These are phyloP conservation scores for Nematolebias whitei DNA, from an alignment of 2,113 vertebrate genomes.

Conservation along the genomic window DNA sequence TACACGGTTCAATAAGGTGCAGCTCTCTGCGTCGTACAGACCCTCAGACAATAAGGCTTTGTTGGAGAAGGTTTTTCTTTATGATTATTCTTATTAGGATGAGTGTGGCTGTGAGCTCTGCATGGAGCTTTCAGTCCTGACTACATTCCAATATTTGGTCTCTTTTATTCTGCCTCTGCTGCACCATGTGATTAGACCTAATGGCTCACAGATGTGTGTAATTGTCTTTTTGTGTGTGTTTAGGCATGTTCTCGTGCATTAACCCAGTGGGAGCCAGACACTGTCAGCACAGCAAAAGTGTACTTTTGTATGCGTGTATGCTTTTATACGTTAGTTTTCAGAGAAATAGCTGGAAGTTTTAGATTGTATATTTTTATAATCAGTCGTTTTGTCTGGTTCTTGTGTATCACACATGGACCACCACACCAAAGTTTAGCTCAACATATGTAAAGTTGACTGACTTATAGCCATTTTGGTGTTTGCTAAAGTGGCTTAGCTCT, in stretches of 20 bases:
- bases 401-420: too few relatives aligned
- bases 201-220: slow-evolving; percentile 73
- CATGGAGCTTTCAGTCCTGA: slow-evolving; percentile 42
- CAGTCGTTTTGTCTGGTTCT: neutral
- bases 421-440: too few relatives aligned
- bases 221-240: slow-evolving; percentile 58
- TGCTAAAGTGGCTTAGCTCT: too few relatives aligned
- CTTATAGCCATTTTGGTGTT: too few relatives aligned
- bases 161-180: slow-evolving; percentile 39
- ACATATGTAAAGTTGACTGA: too few relatives aligned
- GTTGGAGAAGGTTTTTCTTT: slow-evolving; percentile 32
- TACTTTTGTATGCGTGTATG: neutral
- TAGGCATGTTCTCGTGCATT: slow-evolving; percentile 60
- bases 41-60: slow-evolving; percentile 42
- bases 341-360: neutral
- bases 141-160: slow-evolving; percentile 31
- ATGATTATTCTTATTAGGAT: slow-evolving; percentile 42
- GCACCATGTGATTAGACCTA: slow-evolving; percentile 64
- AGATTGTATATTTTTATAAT: slow-evolving; percentile 1
- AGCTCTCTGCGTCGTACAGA: slow-evolving; percentile 11
- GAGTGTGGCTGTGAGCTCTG: slow-evolving; percentile 25
- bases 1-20: neutral
- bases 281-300: slow-evolving; percentile 18
- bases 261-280: slow-evolving; percentile 47
- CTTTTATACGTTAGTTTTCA: neutral